Evolutionary conservation across 2,797 vertebrate species (phyloP).

Genomic region (Fistularia commersonii): DNA sequence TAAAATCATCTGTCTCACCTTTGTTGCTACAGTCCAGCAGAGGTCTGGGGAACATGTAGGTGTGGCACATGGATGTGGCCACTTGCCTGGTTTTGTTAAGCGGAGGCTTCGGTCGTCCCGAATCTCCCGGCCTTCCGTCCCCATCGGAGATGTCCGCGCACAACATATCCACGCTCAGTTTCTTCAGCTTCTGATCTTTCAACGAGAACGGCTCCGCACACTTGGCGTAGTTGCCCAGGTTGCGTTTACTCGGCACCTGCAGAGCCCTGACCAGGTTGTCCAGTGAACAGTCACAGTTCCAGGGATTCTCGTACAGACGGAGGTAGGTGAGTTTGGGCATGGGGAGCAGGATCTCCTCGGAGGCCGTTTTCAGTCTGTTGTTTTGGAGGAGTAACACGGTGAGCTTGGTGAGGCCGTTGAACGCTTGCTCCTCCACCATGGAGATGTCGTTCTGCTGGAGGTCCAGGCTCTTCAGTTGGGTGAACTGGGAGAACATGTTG

Average conservation of each 20-base stretch:
- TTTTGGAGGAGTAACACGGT: conserved; percentile 93
- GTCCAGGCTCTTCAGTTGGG: conserved; percentile 86
- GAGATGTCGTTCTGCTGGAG: conserved; percentile 92
- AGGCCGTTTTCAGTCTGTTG: conserved; percentile 82
- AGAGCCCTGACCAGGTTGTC: conserved; percentile 87
- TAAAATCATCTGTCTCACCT: conserved; percentile 69
- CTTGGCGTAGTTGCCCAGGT: conserved; percentile 90
- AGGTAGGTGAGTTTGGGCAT: conserved; percentile 84
- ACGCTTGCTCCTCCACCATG: conserved; percentile 85
- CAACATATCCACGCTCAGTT: conserved; percentile 76
- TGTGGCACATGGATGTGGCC: conserved; percentile 82
- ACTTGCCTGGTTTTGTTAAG: conserved; percentile 62
- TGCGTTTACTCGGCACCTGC: conserved; percentile 89
- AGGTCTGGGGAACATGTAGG: conserved; percentile 84
- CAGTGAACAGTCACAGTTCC: conserved; percentile 86
- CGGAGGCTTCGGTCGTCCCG: conserved; percentile 20
- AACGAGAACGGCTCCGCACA: conserved; percentile 79
- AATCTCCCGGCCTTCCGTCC: conserved; percentile 34
- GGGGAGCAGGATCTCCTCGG: conserved; percentile 87
- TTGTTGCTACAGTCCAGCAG: conserved; percentile 87
- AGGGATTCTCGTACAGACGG: conserved; percentile 94
- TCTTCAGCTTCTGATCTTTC: conserved; percentile 83
- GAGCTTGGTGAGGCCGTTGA: conserved; percentile 85
- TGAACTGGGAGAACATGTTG: conserved; percentile 88
- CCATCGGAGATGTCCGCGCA: conserved; percentile 70